These are phyloP conservation scores for Leptinotarsa juncta DNA, from an alignment of 2,888 invertebrate genomes.

Conservation along the genomic window DNA sequence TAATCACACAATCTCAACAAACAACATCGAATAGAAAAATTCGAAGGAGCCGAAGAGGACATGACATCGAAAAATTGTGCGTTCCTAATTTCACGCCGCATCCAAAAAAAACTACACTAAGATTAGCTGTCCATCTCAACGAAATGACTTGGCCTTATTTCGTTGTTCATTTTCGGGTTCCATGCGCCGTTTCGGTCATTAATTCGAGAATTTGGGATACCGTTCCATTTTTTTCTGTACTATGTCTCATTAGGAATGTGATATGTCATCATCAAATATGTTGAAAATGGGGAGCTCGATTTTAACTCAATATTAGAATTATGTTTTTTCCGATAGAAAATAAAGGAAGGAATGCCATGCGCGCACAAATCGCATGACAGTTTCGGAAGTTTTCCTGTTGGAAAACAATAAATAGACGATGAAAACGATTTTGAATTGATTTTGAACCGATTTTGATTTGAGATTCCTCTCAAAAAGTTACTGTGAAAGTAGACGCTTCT, in stretches of 20 bases:
- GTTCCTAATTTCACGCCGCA: slow-evolving; percentile 55
- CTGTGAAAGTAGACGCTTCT: too few relatives aligned
- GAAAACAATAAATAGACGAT: too few relatives aligned
- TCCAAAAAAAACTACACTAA: slow-evolving; percentile 52
- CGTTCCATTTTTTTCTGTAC: slow-evolving; percentile 17
- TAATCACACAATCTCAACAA: slow-evolving; percentile 27
- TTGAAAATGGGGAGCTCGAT: slow-evolving; percentile 1
- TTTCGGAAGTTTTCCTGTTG: too few relatives aligned
- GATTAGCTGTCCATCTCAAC: slow-evolving; percentile 50
- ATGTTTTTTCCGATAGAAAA: too few relatives aligned
- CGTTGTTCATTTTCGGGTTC: slow-evolving; percentile 23
- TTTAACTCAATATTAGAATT: neutral
- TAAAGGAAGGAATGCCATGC: too few relatives aligned
- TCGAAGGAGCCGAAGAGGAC: slow-evolving; percentile 27
- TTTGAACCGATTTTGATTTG: too few relatives aligned
- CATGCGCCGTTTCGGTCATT: slow-evolving; percentile 28
- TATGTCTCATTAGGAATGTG: slow-evolving; percentile 29
- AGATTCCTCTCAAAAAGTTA: too few relatives aligned
- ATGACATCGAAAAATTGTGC: slow-evolving; percentile 46
- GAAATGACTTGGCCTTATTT: slow-evolving; percentile 31
- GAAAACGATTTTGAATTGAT: too few relatives aligned
- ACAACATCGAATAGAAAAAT: slow-evolving; percentile 24
- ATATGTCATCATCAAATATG: slow-evolving; percentile 27
- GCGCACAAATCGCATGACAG: too few relatives aligned
- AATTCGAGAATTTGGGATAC: slow-evolving; percentile 25